These are phyloP conservation scores for Tachypleus tridentatus DNA, from an alignment of 1,140 invertebrate genomes.

Conservation along the genomic window DNA sequence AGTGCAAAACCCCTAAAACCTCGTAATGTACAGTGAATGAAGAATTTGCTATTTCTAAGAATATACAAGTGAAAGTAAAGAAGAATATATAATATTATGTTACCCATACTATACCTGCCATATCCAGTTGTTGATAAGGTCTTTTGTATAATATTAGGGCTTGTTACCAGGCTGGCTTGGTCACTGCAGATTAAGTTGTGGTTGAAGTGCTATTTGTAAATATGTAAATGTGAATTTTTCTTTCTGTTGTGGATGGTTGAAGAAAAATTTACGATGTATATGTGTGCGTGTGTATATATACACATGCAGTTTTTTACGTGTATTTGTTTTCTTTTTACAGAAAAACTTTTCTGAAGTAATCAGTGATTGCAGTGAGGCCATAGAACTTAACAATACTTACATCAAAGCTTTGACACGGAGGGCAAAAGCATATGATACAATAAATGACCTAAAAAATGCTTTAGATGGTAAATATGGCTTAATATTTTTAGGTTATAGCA, in stretches of 20 bases:
- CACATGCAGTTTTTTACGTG: background rate
- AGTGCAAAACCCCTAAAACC: too few species aligned
- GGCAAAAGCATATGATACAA: slow-evolving; percentile 66
- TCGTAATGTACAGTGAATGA: too few species aligned
- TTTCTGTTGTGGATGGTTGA: background rate
- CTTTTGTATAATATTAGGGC: background rate
- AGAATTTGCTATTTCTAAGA: too few species aligned
- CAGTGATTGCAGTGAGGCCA: slow-evolving; percentile 69
- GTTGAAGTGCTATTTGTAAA: background rate
- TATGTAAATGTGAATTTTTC: background rate
- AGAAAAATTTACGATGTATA: background rate
- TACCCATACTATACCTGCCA: too few species aligned
- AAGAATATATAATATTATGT: too few species aligned
- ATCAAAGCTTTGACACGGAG: slow-evolving; percentile 73
- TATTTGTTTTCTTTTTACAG: slow-evolving; percentile 31
- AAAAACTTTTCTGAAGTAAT: slow-evolving; percentile 73
- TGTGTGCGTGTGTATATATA: background rate
- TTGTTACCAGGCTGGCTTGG: too few species aligned
- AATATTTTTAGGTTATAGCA: background rate
- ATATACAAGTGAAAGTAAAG: too few species aligned
- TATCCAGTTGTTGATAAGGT: background rate
- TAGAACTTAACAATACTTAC: slow-evolving; percentile 76
- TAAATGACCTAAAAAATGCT: slow-evolving; percentile 59
- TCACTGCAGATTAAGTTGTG: too few species aligned
- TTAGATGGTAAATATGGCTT: slow-evolving; percentile 46